A percentile compares a stretch with the other conserved stretches of the same genome.
Conservation (phyloP, 2,797 vertebrate genomes). For the Microctenopoma lineatum region DNA sequence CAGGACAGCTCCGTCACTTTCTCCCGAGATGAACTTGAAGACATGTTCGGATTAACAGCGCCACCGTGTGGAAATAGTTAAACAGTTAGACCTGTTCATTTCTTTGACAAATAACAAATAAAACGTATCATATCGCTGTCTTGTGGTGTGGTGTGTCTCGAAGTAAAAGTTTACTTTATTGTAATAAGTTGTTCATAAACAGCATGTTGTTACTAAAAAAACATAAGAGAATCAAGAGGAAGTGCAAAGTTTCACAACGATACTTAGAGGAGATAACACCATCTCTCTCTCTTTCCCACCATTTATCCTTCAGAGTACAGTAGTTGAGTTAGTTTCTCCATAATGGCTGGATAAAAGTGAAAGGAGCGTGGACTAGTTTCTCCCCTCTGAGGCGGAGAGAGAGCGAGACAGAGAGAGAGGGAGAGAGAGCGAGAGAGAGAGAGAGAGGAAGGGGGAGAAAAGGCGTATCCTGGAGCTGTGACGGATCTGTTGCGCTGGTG, state of each 20-base stretch:
- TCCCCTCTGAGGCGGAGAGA: constrained; percentile 10
- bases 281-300: background rate
- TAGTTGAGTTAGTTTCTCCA: constrained; percentile 2
- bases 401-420: constrained; percentile 14
- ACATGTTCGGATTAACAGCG: constrained; percentile 51
- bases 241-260: too few relatives aligned
- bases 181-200: background rate
- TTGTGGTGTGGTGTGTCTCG: constrained; percentile 3
- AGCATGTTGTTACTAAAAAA: too few relatives aligned
- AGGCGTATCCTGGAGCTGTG: constrained; percentile 55
- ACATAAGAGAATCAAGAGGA: too few relatives aligned
- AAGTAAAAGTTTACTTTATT: too few relatives aligned
- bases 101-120: too few relatives aligned
- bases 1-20: background rate
- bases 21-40: background rate
- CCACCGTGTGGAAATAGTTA: constrained; percentile 39
- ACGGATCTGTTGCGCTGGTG: constrained; percentile 3
- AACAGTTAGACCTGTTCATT: background rate
- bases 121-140: constrained; percentile 31
- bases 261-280: background rate
- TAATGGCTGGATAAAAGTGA: background rate
- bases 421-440: background rate
- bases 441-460: constrained; percentile 4
- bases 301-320: background rate
- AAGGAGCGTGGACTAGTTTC: constrained; percentile 20